Evolutionary conservation across 2,888 invertebrate genomes (phyloP).

Genomic region (Sinohyriopsis cumingii): DNA sequence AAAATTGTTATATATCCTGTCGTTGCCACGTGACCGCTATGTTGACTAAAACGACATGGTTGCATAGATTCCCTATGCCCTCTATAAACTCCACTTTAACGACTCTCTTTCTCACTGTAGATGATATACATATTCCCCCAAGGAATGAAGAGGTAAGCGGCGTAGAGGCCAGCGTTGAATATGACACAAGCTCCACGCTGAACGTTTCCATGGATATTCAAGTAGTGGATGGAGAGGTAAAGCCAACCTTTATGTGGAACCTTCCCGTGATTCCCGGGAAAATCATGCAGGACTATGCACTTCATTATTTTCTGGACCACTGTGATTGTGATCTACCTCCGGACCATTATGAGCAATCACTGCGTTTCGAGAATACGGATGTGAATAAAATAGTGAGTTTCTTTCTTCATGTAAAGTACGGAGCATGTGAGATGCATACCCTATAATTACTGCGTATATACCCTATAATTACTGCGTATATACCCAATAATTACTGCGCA

Average conservation of each 20-base stretch:
- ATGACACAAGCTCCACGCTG: conserved; percentile 15
- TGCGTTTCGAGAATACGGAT: neutral
- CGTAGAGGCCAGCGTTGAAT: neutral
- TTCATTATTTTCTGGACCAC: conserved; percentile 39
- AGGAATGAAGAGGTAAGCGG: neutral
- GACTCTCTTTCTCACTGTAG: too few relatives aligned
- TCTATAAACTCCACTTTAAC: too few relatives aligned
- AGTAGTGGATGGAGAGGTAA: conserved; percentile 17
- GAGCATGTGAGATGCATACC: too few relatives aligned
- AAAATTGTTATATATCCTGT: too few relatives aligned
- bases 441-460: too few relatives aligned
- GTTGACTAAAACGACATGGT: too few relatives aligned
- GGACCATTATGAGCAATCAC: conserved; percentile 24
- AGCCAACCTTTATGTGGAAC: conserved; percentile 26
- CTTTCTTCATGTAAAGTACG: neutral
- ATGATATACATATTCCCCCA: too few relatives aligned
- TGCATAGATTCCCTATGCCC: too few relatives aligned
- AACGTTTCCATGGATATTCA: conserved; percentile 21
- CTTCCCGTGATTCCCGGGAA: conserved; percentile 13
- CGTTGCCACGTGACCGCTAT: too few relatives aligned
- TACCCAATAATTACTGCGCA: too few relatives aligned
- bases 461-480: too few relatives aligned
- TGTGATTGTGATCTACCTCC: conserved; percentile 43
- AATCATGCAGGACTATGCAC: conserved; percentile 17
- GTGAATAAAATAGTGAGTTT: neutral